phyloP scores from a whole-genome alignment of 2,888 invertebrate genomes.

The Lasius fuliginosus region DNA sequence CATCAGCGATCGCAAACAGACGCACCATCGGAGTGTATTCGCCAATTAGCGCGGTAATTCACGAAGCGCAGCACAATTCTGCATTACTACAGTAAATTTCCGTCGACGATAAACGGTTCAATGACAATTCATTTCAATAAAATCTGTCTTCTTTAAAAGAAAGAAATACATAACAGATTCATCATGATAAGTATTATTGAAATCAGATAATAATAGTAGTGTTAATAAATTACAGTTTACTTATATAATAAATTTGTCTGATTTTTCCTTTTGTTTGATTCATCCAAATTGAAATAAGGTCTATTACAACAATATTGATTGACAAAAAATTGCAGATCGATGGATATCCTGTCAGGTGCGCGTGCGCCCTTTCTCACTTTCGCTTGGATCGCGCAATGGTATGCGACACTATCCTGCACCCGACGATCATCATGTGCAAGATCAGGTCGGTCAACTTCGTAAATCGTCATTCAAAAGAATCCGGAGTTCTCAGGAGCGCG shows the following conservation, averaged over 20 bases:
- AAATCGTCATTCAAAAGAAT: conserved; percentile 62
- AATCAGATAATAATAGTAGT: not conserved
- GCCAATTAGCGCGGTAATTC: conserved; percentile 44
- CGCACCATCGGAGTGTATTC: conserved; percentile 15
- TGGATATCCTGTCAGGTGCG: not conserved
- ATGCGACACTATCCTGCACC: not conserved
- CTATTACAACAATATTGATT: not conserved
- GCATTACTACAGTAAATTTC: conserved; percentile 14
- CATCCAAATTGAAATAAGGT: not conserved
- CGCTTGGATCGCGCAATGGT: conserved; percentile 11
- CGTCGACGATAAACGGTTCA: conserved; percentile 16
- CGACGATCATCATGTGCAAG: conserved; percentile 36
- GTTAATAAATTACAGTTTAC: not conserved
- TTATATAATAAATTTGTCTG: not conserved
- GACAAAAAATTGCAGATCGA: not conserved
- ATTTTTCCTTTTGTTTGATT: not conserved
- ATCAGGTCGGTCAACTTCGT: conserved; percentile 64
- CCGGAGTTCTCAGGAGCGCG: conserved; percentile 47
- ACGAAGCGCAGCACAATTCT: conserved; percentile 25
- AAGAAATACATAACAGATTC: not conserved
- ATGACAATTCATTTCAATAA: conserved; percentile 21
- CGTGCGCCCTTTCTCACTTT: not conserved
- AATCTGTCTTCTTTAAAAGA: not conserved
- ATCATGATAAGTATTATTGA: not conserved
- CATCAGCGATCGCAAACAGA: conserved; percentile 30